Base-by-base conservation (phyloP, 2,797 vertebrate genomes). In the Aselliscus stoliczkanus region DNA sequence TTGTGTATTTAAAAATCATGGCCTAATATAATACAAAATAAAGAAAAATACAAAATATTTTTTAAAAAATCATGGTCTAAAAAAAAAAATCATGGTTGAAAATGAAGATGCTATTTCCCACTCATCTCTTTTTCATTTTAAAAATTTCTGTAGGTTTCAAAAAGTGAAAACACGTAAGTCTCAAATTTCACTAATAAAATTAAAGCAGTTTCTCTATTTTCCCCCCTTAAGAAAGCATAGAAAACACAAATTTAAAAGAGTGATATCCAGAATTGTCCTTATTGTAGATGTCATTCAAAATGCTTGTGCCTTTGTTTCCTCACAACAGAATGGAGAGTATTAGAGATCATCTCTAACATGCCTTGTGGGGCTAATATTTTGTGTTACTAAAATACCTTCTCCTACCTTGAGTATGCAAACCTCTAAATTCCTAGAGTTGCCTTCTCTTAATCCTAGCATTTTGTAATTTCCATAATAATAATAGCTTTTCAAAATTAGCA, bases 31-130 rank as follows among this genome's bases (percentile, higher is more conserved):
- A n/a, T n/a, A n/a, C n/a, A n/a, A n/a, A n/a, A n/a, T n/a, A n/a
- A n/a, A n/a, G n/a, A n/a, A n/a, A n/a, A n/a, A n/a, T n/a, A n/a
- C n/a, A n/a, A n/a, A n/a, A n/a, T n/a, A n/a, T n/a, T n/a, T n/a
- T n/a, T n/a, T n/a, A n/a, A n/a, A n/a, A n/a, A 42, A 42, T 42
- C 42, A 42, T 42, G 42, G 42, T 42, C 42, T 42, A 42, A 6
- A n/a, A n/a, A n/a, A n/a, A n/a, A n/a, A n/a, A 42, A 42, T 42
- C 42, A 42, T 42, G 42, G 42, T 42, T 9, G 6, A 42, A 6
- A 9, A 77, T 92, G 65, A 83, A 97, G 93, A 88, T 89, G 2
- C 6, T 58, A 21, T 87, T 97, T 83, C 52, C 37, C 18, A 83
- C 29, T 88, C 67, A 86, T 72, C 14, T 70, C 15, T 79, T 76